Evolutionary conservation across 2,888 invertebrate genomes (phyloP).

Genomic region (Elysia crispata): DNA sequence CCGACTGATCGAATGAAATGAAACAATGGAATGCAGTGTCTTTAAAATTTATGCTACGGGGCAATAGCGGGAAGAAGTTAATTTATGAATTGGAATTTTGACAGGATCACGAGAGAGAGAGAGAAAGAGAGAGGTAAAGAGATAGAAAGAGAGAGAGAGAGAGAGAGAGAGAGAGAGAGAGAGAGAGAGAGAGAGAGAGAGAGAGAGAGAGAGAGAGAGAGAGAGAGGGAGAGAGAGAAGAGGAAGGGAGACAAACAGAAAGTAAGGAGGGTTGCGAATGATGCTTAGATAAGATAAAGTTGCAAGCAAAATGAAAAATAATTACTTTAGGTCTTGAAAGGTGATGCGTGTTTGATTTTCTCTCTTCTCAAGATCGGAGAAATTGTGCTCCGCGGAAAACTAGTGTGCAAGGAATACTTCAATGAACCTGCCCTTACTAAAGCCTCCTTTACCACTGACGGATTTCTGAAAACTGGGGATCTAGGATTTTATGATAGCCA

Average conservation of each 20-base stretch:
- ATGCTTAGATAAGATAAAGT: no score
- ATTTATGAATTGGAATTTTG: no score
- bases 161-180: constrained; percentile 37
- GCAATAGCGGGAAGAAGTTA: no score
- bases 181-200: constrained; percentile 27
- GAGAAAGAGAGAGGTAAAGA: no score
- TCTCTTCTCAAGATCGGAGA: constrained; percentile 36
- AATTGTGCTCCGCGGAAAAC: constrained; percentile 41
- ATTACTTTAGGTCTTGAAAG: not conserved
- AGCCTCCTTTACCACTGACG: constrained; percentile 30
- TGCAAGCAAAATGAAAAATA: no score
- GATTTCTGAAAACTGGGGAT: constrained; percentile 37
- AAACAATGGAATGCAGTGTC: no score
- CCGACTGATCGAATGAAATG: no score
- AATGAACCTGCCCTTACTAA: constrained; percentile 41
- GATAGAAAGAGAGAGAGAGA: not conserved
- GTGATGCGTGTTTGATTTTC: not conserved
- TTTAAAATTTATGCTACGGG: no score
- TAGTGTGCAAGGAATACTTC: constrained; percentile 39
- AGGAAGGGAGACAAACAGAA: no score
- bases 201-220: not conserved
- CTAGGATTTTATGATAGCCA: constrained; percentile 41
- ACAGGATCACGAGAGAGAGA: no score
- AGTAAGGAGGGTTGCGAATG: no score
- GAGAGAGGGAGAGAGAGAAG: no score